Base-by-base conservation (phyloP, 2,113 vertebrate genomes). In the Sander lucioperca region DNA sequence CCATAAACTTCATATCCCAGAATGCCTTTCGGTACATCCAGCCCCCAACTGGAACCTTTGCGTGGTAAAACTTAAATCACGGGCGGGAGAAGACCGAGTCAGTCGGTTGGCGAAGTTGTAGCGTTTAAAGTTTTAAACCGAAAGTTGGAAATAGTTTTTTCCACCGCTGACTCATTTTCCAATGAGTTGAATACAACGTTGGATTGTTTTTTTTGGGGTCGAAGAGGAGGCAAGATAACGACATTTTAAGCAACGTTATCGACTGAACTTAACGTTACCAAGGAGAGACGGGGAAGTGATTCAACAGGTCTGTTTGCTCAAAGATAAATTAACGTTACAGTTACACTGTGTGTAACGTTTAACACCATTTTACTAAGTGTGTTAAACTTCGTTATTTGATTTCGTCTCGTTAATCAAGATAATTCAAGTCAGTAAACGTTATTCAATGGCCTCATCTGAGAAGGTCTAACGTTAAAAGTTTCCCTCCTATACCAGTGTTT, bases 21-120 rank as follows among this genome's bases (percentile, higher is more conserved):
- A 64, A 88, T 86, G 47, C 87, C 50, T 2, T 15, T 23, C 39
- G 63, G 0, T 1, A 5, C 59, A 1, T 9, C 53, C 85, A 69
- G 33, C 77, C 79, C 65, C 88, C 76, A 88, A 88, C 80, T 14
- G 45, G 0, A 62, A 58, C 33, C 10, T 43, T 39, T 65, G 8
- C 64, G 67, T 65, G 63, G 74, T 75, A 48, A 74, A 88, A 89
- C 91, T 94, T 80, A 91, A 95, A 94, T 92, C 88, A 77, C 87
- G 51, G 87, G 94, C 94, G 94, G 94, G 94, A 94, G 90, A 77
- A 61, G 75, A 58, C 1, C 8, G 36, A 84, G n/a, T 16, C 30
- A 2, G 61, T 19, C n/a, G 47, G 56, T 54, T 45, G 10, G 57
- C 10, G 0, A 12, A 25, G 45, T 1, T 7, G 25, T 1, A 36